These are phyloP conservation scores for Junco hyemalis DNA, from an alignment of 2,113 vertebrate species.

Conservation along the genomic window DNA sequence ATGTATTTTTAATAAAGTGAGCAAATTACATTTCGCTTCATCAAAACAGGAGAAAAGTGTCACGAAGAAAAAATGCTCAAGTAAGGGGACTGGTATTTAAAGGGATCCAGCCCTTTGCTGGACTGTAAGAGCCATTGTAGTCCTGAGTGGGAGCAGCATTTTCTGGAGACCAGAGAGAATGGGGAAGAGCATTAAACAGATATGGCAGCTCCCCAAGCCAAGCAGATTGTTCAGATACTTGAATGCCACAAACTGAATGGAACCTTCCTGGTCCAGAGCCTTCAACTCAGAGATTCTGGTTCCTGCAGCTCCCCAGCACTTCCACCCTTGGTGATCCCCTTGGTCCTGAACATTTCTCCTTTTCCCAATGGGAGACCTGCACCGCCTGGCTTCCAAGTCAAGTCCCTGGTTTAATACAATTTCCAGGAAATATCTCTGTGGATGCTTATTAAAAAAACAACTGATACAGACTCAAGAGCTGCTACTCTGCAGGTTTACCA, in stretches of 20 bases:
- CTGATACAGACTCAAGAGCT: neutral
- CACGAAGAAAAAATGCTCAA: conserved; percentile 65
- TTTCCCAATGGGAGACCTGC: neutral
- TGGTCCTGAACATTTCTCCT: neutral
- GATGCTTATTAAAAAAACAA: neutral
- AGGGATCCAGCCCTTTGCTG: conserved; percentile 44
- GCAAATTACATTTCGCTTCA: conserved; percentile 50
- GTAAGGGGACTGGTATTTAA: conserved; percentile 66
- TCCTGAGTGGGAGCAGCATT: neutral
- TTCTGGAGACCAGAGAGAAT: neutral
- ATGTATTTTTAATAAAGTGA: conserved; percentile 47
- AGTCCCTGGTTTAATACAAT: neutral
- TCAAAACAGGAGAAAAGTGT: conserved; percentile 67
- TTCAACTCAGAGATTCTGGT: neutral
- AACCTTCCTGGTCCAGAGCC: neutral
- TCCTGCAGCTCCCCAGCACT: neutral
- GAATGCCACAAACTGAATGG: neutral
- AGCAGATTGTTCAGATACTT: neutral
- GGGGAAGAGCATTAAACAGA: neutral
- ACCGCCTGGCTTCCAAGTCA: neutral
- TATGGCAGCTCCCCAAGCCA: neutral
- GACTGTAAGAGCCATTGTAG: neutral
- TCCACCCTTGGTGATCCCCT: neutral
- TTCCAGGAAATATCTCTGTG: neutral
- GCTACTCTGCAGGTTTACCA: neutral